Percentiles rank a stretch among this genome's conserved stretches.
phyloP scores from a whole-genome alignment of 2,797 vertebrate species.

The Protosalanx chinensis region DNA sequence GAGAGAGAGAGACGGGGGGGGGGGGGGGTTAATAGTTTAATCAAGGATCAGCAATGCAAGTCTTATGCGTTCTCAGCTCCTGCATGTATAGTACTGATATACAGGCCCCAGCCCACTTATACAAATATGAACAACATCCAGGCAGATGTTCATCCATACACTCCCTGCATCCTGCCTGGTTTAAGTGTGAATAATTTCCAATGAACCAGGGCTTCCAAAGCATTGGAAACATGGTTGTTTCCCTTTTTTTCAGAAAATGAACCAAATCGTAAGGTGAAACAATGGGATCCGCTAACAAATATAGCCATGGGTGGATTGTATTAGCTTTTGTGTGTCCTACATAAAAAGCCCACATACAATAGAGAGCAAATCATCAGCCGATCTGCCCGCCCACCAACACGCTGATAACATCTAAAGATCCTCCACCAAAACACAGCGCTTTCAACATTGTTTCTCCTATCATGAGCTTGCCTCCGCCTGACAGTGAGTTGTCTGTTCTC shows the following conservation, averaged over 20 bases:
- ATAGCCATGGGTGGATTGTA: neutral
- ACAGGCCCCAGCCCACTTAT: neutral
- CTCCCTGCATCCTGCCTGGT: neutral
- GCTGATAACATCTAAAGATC: neutral
- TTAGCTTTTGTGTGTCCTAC: neutral
- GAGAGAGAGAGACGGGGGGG: neutral
- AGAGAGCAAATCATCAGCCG: no score
- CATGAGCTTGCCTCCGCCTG: neutral
- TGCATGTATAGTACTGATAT: neutral
- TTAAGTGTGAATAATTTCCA: neutral
- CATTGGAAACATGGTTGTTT: no score
- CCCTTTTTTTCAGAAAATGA: no score
- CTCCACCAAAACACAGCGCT: neutral
- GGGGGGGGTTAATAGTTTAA: neutral
- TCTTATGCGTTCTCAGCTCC: conserved; percentile 4
- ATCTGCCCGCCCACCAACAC: neutral
- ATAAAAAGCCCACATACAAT: neutral
- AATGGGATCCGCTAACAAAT: neutral
- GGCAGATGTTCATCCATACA: neutral
- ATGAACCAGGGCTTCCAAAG: no score
- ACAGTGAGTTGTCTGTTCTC: conserved; percentile 4
- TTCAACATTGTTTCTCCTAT: conserved; percentile 2
- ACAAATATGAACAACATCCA: conserved; percentile 5
- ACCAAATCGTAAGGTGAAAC: no score
- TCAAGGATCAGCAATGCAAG: conserved; percentile 8